These are phyloP conservation scores for Sisyra terminalis DNA, from an alignment of 2,888 invertebrate genomes.

Conservation along the genomic window DNA sequence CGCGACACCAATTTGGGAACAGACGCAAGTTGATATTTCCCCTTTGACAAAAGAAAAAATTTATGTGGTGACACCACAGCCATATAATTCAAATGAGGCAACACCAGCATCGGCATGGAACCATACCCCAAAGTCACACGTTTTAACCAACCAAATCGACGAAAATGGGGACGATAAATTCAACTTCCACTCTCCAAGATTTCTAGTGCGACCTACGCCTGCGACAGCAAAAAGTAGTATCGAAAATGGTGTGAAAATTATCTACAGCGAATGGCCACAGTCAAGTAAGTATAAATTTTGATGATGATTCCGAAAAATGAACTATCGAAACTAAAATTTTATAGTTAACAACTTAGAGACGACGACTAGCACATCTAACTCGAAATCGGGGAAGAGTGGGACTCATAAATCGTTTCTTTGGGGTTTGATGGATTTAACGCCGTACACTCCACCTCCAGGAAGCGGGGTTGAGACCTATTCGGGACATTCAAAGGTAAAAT, in stretches of 20 bases:
- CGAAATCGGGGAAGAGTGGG: slow-evolving; percentile 15
- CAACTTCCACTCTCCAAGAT: slow-evolving; percentile 27
- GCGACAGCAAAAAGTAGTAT: slow-evolving; percentile 9
- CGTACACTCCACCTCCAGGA: slow-evolving; percentile 32
- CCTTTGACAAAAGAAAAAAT: slow-evolving; percentile 65
- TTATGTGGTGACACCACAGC: slow-evolving; percentile 67
- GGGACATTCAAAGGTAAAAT: slow-evolving; percentile 49
- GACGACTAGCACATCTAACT: slow-evolving; percentile 21
- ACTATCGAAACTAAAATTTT: no score
- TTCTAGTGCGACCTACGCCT: slow-evolving; percentile 13
- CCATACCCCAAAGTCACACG: slow-evolving; percentile 17
- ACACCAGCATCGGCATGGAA: slow-evolving; percentile 18
- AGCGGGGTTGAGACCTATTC: slow-evolving; percentile 36
- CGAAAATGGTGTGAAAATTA: slow-evolving; percentile 17
- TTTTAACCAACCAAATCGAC: slow-evolving; percentile 17
- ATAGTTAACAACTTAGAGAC: slow-evolving; percentile 41
- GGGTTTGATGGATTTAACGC: slow-evolving; percentile 32
- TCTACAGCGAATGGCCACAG: slow-evolving; percentile 30
- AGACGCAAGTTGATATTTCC: slow-evolving; percentile 51
- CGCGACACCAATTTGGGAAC: slow-evolving; percentile 41
- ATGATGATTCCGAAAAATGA: no score
- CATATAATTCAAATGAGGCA: slow-evolving; percentile 27
- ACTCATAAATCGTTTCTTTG: slow-evolving; percentile 19
- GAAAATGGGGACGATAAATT: slow-evolving; percentile 21
- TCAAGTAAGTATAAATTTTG: slow-evolving; percentile 23